Base-by-base conservation (phyloP, 2,797 vertebrate species). In the Loris lydekkerianus region DNA sequence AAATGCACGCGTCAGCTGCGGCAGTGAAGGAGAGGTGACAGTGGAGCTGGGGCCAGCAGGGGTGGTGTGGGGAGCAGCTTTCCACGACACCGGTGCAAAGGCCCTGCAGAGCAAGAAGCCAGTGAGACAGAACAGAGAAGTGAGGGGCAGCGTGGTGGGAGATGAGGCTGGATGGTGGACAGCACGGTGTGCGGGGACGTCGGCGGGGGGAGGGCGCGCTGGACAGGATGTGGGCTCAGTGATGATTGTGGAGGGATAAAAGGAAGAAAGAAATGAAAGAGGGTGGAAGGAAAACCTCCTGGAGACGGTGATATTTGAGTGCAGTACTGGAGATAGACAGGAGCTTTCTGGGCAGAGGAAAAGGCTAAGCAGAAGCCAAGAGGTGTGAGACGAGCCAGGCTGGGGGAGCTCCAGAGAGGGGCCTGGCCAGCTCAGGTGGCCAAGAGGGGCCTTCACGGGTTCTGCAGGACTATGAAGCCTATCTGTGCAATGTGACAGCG, bases 71-170 rank as follows among this genome's bases (percentile, higher is more conserved):
- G 17, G 18, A 15, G 23, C 17, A 1, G 9, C 37, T 15, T 20
- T 7, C 15, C 60, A 37, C 61, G 25, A 5, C 14, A 46, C 60
- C 34, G 10, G 13, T 21, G 84, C 67, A 72, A 65, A 70, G 63
- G 84, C 46, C 75, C 37, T 67, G 56, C 2, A 0, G 56, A 14
- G 63, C 58, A 21, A 10, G 29, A 15, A 46, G 27, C 49, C 23
- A 0, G 29, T 0, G 58, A 60, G 49, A 7, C 11, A 56, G 7
- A 23, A 29, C n/a, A 29, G 13, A 43, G 25, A 11, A 40, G 27
- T 27, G 15, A 0, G 58, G 53, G 9, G 53, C 13, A 20, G 78
- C 9, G 0, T 1, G 25, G 15, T 0, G 0, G 34, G 53, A 34
- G 46, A 7, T 2, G 3, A 53, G 27, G 23, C 56, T 14, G 63